Percentiles rank a stretch among this genome's conserved stretches.
phyloP scores from a whole-genome alignment of 2,888 invertebrate genomes.

The Empis stercorea region DNA sequence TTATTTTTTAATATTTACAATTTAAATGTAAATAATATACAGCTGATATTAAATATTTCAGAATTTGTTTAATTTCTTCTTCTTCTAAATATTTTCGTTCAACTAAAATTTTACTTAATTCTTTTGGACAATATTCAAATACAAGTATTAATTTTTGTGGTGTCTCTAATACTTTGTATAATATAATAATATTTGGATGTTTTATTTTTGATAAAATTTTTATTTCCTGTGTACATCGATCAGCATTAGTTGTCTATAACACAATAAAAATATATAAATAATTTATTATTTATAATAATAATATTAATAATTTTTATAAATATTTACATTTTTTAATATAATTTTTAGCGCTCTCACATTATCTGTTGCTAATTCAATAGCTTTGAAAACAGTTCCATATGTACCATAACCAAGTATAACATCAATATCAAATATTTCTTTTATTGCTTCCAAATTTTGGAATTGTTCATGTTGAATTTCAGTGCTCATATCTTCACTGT shows the following conservation, averaged over 20 bases:
- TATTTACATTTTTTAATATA: background rate
- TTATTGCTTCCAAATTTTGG: background rate
- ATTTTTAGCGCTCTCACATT: conserved; percentile 4
- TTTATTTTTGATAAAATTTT: conserved; percentile 2
- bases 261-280: too few species aligned
- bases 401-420: conserved; percentile 5
- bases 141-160: conserved; percentile 3
- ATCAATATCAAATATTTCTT: conserved; percentile 1
- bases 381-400: conserved; percentile 5
- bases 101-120: conserved; percentile 1
- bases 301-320: too few species aligned
- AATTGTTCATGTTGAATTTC: too few species aligned
- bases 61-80: background rate
- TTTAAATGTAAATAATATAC: conserved; percentile 3
- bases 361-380: conserved; percentile 1
- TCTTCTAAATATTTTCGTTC: background rate
- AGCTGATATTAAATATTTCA: conserved; percentile 3
- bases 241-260: background rate
- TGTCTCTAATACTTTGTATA: conserved; percentile 6
- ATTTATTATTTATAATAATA: too few species aligned
- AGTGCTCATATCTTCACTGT: too few species aligned
- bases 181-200: conserved; percentile 4
- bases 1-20: background rate
- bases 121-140: conserved; percentile 5
- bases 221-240: conserved; percentile 1